A percentile compares a stretch with the other conserved stretches of the same genome.
Conservation (phyloP, 2,797 vertebrate species). For the Decapterus maruadsi region DNA sequence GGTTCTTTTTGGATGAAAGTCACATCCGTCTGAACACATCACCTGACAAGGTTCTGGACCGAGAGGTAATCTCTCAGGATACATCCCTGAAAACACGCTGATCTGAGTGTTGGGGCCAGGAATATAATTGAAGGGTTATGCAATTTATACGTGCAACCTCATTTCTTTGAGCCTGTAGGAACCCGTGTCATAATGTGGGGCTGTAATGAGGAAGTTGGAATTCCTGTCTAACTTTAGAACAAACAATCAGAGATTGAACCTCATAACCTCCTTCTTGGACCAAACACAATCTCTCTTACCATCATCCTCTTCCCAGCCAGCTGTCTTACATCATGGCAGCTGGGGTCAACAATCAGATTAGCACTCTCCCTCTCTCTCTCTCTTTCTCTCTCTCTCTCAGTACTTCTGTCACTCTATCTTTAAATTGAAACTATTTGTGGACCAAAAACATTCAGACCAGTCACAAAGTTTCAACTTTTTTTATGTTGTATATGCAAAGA, state of each 20-base stretch:
- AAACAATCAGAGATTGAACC: conserved; percentile 40
- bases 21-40: conserved; percentile 85
- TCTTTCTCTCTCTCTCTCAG: neutral
- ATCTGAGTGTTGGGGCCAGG: neutral
- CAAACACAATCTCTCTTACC: conserved; percentile 52
- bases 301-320: conserved; percentile 53
- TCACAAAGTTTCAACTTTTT: neutral
- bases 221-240: conserved; percentile 36
- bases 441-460: neutral
- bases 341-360: conserved; percentile 68
- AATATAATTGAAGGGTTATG: neutral
- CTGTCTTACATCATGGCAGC: conserved; percentile 60
- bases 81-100: neutral
- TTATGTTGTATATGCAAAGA: neutral
- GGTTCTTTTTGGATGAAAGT: conserved; percentile 89
- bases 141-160: neutral
- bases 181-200: neutral
- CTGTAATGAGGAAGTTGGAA: neutral
- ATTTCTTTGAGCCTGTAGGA: neutral
- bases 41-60: conserved; percentile 81
- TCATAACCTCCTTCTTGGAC: conserved; percentile 42
- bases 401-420: conserved; percentile 7
- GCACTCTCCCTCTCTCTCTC: conserved; percentile 11
- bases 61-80: conserved; percentile 79
- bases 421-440: neutral